Evolutionary conservation across 2,113 vertebrate genomes (phyloP), one percentile per base, ranked within the genome.

Genomic region (Urocitellus parryii): DNA sequence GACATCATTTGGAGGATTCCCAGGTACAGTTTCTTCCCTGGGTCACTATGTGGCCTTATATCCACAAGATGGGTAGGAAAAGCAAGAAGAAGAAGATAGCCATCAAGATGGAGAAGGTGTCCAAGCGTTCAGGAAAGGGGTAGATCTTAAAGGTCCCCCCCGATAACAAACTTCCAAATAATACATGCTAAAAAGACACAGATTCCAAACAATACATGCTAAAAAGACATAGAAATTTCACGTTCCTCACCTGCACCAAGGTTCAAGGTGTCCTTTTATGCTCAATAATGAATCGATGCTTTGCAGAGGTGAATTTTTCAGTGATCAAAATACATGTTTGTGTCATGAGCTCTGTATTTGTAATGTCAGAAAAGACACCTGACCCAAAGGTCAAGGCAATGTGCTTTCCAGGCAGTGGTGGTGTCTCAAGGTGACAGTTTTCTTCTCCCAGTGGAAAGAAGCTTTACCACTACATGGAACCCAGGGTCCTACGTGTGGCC

Each of bases 381-480:
- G 99, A 99, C 96, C 99, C 70, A 99, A 99, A 48, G 97, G 98
- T 0, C 99, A 0, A 98, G 99, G 9, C 98, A 99, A 77, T 99
- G 99, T 89, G 98, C 99, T 83, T 99, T 99, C 96, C 97, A 99
- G 99, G 99, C 99, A 0, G 99, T 99, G 58, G 98, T 99, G 63
- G 99, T 99, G 24, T 98, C 99, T 58, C 99, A 99, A 91, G 99
- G 98, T 0, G 99, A 99, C 0, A 14, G 84, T 99, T 16, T 99
- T 99, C 99, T 0, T 99, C 99, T 77, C 99, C 99, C 14, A 98
- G 98, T 0, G 99, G 99, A 63, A 99, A 99, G 48, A 99, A 99
- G 98, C 99, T 99, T 98, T 99, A 99, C 97, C 99, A 99, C 93
- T 99, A 99, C 98, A 99, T 98, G 94, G 99, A 99, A 97, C 98